Evolutionary conservation across 2,113 vertebrate genomes (phyloP), one percentile per base, ranked within the genome.

Genomic region (Baryphthengus martii): DNA sequence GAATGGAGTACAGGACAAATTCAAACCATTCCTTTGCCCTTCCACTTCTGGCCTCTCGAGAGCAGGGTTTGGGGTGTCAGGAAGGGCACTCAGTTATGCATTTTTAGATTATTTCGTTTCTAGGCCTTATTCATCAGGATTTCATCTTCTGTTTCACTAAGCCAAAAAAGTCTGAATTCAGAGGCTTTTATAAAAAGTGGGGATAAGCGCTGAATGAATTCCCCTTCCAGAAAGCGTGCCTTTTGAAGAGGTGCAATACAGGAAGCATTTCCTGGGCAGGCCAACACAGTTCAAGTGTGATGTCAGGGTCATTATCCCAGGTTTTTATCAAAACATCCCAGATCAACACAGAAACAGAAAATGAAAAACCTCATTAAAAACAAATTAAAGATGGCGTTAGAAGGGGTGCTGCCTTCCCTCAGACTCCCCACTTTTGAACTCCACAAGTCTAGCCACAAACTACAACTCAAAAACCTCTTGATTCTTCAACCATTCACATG

Each of bases 281-380:
- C 68, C 80, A 89, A 21, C 9, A 28, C 52, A 63, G 85, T 28
- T 89, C 82, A 83, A 79, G 52, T 49, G 63, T 79, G 92, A 87
- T 82, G 61, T 63, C 80, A 83, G 79, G 74, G 84, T 82, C 82
- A 93, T 85, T 83, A 85, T 61, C 85, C 47, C 37, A 63, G 82
- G 62, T 19, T 93, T 83, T 93, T 62, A 89, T 55, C 94, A 95
- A 95, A 96, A 96, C 90, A 95, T 95, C 93, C 96, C 90, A 90
- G 47, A 95, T 71, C 84, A 85, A 53, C 70, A 73, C 35, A 67
- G 56, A 67, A 66, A 56, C 50, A 76, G 62, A 93, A 91, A 78
- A 84, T 49, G 31, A 58, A 86, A 88, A 87, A 26, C 25, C 67
- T 66, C 65, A 79, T 17, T 45, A 82, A 67, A 68, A 26, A 26